These are phyloP conservation scores for Gymnoscopelus microlampas DNA, from an alignment of 2,797 vertebrate species.

Conservation along the genomic window DNA sequence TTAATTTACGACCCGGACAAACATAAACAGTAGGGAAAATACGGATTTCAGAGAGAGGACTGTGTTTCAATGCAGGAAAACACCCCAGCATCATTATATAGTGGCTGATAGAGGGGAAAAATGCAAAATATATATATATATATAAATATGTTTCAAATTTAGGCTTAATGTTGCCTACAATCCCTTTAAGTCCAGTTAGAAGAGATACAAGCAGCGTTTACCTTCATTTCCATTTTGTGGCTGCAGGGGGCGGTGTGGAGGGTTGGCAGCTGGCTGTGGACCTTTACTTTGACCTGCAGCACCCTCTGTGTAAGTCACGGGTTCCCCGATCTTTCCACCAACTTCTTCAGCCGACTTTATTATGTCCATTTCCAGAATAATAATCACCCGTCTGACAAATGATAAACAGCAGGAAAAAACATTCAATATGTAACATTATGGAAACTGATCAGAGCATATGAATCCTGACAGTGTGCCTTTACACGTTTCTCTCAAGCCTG, in stretches of 20 bases:
- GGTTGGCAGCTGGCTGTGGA: conserved; percentile 51
- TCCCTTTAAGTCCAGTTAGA: background rate
- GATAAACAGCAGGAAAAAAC: background rate
- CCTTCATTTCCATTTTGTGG: conserved; percentile 73
- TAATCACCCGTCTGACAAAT: conserved; percentile 87
- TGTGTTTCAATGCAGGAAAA: too few relatives aligned
- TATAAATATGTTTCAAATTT: too few relatives aligned
- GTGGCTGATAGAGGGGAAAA: too few relatives aligned
- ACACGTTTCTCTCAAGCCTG: too few relatives aligned
- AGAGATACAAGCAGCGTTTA: conserved; percentile 28
- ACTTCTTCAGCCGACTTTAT: conserved; percentile 85
- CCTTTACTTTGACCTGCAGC: conserved; percentile 74
- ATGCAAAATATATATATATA: too few relatives aligned
- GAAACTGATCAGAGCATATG: too few relatives aligned
- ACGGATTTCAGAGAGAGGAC: too few relatives aligned
- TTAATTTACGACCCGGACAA: too few relatives aligned
- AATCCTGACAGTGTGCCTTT: too few relatives aligned
- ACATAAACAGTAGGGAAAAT: too few relatives aligned
- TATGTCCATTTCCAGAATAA: conserved; percentile 92
- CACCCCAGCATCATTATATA: too few relatives aligned
- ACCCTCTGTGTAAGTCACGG: conserved; percentile 90
- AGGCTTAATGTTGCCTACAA: too few relatives aligned
- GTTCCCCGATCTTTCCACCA: conserved; percentile 88
- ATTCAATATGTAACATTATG: background rate
- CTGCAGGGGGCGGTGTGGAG: conserved; percentile 65